Conservation (phyloP, 2,888 invertebrate genomes). For the Oxystoma pomonae region DNA sequence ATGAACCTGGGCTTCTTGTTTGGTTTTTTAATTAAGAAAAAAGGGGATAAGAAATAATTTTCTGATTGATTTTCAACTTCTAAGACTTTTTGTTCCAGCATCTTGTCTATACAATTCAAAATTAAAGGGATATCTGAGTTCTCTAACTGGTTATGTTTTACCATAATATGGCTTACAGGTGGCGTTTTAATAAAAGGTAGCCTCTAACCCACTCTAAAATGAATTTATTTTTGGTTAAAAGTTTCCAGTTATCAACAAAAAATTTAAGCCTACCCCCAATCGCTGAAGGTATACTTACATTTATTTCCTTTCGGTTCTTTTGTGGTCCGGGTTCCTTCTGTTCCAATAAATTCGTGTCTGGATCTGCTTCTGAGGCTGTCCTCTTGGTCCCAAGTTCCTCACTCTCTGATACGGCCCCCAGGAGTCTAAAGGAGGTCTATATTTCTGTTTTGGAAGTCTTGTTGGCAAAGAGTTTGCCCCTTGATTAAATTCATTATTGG, state of each 20-base stretch:
- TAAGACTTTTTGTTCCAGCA: background rate
- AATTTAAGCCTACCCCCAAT: background rate
- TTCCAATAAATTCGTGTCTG: background rate
- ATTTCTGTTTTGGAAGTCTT: background rate
- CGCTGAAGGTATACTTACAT: background rate
- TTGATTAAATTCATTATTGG: background rate
- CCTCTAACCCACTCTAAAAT: background rate
- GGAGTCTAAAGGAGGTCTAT: background rate
- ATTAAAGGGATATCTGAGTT: background rate
- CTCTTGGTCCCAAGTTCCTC: background rate
- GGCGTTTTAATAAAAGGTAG: background rate
- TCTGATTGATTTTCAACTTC: background rate
- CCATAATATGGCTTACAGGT: background rate
- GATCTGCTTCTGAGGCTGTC: background rate
- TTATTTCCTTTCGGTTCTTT: background rate
- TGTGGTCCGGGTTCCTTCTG: background rate
- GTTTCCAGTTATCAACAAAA: background rate
- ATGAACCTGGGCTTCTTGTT: background rate
- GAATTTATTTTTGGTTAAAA: background rate
- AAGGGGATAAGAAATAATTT: background rate
- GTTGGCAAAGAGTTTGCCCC: background rate
- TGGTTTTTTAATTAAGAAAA: background rate
- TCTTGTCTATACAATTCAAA: background rate
- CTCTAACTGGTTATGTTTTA: background rate
- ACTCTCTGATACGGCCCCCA: background rate